Base-by-base conservation (phyloP, 1,140 invertebrate species). In the Drosophila pachea region DNA sequence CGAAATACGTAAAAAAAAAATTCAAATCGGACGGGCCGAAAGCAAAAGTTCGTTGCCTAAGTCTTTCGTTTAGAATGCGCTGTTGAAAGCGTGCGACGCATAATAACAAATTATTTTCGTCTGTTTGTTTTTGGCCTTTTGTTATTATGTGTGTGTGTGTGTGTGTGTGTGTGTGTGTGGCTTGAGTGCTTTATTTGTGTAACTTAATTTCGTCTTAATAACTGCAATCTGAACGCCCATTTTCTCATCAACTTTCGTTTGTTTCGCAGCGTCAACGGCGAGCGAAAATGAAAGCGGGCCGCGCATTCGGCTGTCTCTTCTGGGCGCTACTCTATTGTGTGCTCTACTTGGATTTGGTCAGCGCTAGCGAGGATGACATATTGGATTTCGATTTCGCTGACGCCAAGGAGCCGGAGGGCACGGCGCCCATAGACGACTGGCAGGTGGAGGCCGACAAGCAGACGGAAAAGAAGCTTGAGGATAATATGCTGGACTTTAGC, bases 301-400 rank as follows among this genome's bases (percentile, higher is more conserved):
- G 73, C 56, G 76, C 73, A 50, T 70, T 86, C 11, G 56, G 73
- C 16, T 86, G 74, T 68, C 78, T 87, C 47, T 86, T 76, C 67
- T 88, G 82, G 87, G 83, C 87, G 38, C 53, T 78, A 33, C 74
- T 88, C 59, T 87, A 84, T 62, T 88, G 86, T 73, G 79, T 87
- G 55, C 64, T 88, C 3, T 84, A 87, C 66, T 47, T 84, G 61
- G 68, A 88, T 36, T 43, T 83, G 38, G 69, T 75, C 62, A 74
- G 64, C 12, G 78, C 55, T 40, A 68, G 74, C 36, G 83, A 84
- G 47, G 87, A 88, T 45, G 81, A 86, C 43, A 64, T 88, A 14
- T 48, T 84, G 45, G 87, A 88, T 54, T 88, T 88, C 55, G 87
- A 88, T 33, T 88, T 88, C 32, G 59, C 71, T 0, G 79, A 73